Percentiles rank a stretch among this genome's conserved stretches.
These are phyloP conservation scores for Anneissia japonica DNA, from an alignment of 35 echinoderm and acorn worm genomes.

Conservation along the genomic window DNA sequence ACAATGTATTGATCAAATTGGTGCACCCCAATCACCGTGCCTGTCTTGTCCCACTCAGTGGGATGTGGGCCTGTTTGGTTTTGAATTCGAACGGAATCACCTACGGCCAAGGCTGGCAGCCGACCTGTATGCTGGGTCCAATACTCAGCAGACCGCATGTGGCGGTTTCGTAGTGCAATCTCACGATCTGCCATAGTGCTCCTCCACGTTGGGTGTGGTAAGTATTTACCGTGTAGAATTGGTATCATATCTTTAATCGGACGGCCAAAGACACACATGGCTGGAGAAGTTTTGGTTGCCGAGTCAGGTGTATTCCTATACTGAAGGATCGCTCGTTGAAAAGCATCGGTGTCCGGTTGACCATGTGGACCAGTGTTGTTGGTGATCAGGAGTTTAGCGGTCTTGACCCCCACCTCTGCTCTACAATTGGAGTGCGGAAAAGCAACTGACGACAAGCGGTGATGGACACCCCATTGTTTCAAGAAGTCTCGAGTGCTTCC, in stretches of 20 bases:
- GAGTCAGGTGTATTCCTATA: neutral
- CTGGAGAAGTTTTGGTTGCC: neutral
- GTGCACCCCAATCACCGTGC: neutral
- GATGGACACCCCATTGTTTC: neutral
- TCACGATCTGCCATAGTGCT: neutral
- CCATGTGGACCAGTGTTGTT: neutral
- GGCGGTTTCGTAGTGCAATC: neutral
- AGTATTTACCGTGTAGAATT: neutral
- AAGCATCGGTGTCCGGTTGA: neutral
- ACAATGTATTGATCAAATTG: no score
- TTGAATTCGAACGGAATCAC: neutral
- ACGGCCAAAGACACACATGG: conserved; percentile 3
- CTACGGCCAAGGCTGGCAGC: neutral
- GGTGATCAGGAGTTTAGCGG: neutral
- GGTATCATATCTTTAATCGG: no score
- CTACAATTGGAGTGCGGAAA: neutral
- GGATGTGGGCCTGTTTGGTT: neutral
- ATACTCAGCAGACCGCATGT: neutral
- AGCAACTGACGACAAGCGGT: neutral
- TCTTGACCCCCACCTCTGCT: neutral
- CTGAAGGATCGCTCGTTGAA: neutral
- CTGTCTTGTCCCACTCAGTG: conserved; percentile 11
- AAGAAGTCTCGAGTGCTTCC: neutral
- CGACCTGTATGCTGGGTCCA: conserved; percentile 2
- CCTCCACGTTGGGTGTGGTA: neutral